A percentile compares a stretch with the other conserved stretches of the same genome.
Evolutionary conservation across 2,113 vertebrate genomes (phyloP).

Genomic region (Ctenodactylus gundi): DNA sequence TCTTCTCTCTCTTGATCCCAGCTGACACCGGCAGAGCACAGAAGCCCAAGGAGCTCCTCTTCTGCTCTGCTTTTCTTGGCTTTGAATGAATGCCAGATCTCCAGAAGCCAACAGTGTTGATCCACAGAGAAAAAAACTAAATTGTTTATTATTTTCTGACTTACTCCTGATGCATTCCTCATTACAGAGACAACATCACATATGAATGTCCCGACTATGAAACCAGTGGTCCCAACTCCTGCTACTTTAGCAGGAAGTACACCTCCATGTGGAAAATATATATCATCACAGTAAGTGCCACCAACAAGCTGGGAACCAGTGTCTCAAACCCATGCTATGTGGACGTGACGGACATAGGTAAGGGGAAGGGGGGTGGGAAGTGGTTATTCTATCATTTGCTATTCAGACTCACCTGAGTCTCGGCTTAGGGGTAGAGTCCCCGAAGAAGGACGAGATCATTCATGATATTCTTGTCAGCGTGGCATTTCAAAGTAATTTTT

Average conservation of each 20-base stretch:
- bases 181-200: constrained; percentile 83
- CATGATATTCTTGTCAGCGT: not conserved
- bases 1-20: not conserved
- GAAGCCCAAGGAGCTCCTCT: not conserved
- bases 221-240: constrained; percentile 92
- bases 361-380: constrained; percentile 40
- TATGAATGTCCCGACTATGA: constrained; percentile 93
- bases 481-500: not conserved
- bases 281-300: constrained; percentile 91
- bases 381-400: not conserved
- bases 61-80: not conserved
- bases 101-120: not conserved
- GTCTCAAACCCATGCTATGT: constrained; percentile 88
- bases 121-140: not conserved
- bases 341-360: constrained; percentile 93
- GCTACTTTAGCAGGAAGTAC: constrained; percentile 93
- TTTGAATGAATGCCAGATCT: not conserved
- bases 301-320: constrained; percentile 88
- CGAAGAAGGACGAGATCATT: not conserved
- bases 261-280: constrained; percentile 92
- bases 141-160: constrained; percentile 51
- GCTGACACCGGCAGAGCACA: not conserved
- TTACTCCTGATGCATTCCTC: constrained; percentile 56
- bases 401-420: not conserved
- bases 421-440: not conserved